Conservation (phyloP, 1,140 invertebrate species). For the Carposina sasakii region DNA sequence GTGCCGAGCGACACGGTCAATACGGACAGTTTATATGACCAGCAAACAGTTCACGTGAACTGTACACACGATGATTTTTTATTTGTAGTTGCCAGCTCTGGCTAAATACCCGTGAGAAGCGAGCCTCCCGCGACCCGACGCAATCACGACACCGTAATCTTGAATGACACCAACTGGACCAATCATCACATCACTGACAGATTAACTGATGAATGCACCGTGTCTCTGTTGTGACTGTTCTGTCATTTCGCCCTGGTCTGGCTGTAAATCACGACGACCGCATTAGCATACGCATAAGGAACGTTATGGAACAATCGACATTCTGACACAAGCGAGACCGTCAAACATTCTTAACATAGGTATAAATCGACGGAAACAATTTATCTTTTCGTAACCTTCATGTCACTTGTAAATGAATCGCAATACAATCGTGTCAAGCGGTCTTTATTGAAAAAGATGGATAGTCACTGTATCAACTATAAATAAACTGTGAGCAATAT, state of each 20-base stretch:
- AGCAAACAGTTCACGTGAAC: conserved; percentile 63
- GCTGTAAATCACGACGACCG: too few species aligned
- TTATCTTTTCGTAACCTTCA: too few species aligned
- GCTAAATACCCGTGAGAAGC: conserved; percentile 67
- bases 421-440: too few species aligned
- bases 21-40: conserved; percentile 60
- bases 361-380: too few species aligned
- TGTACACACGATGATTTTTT: conserved; percentile 68
- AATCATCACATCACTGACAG: conserved; percentile 41
- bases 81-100: conserved; percentile 57
- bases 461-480: too few species aligned
- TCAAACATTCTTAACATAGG: too few species aligned
- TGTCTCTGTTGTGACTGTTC: conserved; percentile 11
- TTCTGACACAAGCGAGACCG: too few species aligned
- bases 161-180: conserved; percentile 44
- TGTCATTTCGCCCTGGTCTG: conserved; percentile 2
- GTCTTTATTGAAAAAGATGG: too few species aligned
- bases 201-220: conserved; percentile 31
- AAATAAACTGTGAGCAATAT: too few species aligned
- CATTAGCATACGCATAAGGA: too few species aligned
- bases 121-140: conserved; percentile 30
- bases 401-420: too few species aligned
- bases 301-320: too few species aligned
- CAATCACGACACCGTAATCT: conserved; percentile 40
- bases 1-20: conserved; percentile 55